Conservation (phyloP, 1,140 invertebrate species). For the Drosophila mauritiana region DNA sequence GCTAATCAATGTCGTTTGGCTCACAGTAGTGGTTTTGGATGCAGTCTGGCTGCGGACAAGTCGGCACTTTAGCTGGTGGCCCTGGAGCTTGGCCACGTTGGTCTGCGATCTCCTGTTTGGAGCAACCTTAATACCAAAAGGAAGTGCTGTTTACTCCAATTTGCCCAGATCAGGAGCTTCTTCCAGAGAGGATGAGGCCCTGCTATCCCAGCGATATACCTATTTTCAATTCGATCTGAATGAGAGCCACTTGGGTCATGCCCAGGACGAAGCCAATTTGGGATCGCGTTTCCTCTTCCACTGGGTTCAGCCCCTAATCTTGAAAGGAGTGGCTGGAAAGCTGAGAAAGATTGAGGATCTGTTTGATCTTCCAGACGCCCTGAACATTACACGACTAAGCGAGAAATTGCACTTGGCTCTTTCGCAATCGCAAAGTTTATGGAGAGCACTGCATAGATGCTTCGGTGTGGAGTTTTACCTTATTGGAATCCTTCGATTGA, state of each 20-base stretch:
- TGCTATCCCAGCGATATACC: conserved; percentile 82
- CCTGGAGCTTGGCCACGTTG: conserved; percentile 85
- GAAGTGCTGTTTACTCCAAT: conserved; percentile 53
- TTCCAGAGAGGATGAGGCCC: conserved; percentile 86
- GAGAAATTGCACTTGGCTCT: conserved; percentile 70
- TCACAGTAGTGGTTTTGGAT: conserved; percentile 87
- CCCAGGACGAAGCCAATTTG: conserved; percentile 90
- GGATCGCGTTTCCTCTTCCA: conserved; percentile 92
- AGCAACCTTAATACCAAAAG: conserved; percentile 87
- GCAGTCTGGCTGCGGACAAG: conserved; percentile 86
- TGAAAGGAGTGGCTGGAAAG: conserved; percentile 91
- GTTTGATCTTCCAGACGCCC: conserved; percentile 90
- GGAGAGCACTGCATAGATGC: conserved; percentile 91
- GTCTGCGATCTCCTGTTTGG: conserved; percentile 87
- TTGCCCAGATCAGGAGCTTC: not conserved
- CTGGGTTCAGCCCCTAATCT: conserved; percentile 95
- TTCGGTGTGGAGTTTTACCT: conserved; percentile 95
- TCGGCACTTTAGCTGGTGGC: conserved; percentile 84
- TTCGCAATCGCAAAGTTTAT: conserved; percentile 85
- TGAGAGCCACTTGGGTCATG: conserved; percentile 89
- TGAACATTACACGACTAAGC: conserved; percentile 67
- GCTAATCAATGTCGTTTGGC: conserved; percentile 88
- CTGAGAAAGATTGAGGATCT: conserved; percentile 92
- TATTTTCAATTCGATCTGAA: conserved; percentile 85
- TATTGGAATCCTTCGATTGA: conserved; percentile 94